These are phyloP conservation scores for Spodoptera litura DNA, from an alignment of 1,140 invertebrate species.

Conservation along the genomic window DNA sequence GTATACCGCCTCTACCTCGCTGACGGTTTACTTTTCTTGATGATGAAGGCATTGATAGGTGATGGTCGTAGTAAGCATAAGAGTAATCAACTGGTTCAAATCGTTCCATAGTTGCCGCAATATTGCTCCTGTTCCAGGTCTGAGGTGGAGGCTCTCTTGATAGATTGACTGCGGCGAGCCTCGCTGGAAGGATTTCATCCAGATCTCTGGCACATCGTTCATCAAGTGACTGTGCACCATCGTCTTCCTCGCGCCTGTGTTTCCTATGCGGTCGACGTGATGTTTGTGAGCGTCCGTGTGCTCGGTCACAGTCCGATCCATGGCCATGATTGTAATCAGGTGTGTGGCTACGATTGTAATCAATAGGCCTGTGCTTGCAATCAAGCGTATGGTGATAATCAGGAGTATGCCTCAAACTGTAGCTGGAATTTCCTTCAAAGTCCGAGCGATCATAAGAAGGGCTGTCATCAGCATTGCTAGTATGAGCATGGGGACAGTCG, in stretches of 20 bases:
- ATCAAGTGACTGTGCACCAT: constrained; percentile 83
- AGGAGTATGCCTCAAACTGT: constrained; percentile 74
- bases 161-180: constrained; percentile 83
- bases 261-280: constrained; percentile 72
- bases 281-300: constrained; percentile 73
- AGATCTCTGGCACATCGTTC: constrained; percentile 84
- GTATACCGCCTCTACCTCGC: constrained; percentile 79
- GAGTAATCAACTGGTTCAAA: constrained; percentile 90
- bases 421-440: constrained; percentile 78
- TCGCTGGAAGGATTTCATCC: constrained; percentile 84
- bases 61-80: constrained; percentile 92
- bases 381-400: constrained; percentile 75
- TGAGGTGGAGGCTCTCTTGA: constrained; percentile 79
- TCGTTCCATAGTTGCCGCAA: constrained; percentile 87
- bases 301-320: constrained; percentile 74
- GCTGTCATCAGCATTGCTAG: constrained; percentile 78
- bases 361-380: constrained; percentile 73
- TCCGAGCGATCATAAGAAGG: constrained; percentile 81
- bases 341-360: constrained; percentile 77
- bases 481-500: constrained; percentile 78
- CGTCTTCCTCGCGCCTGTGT: constrained; percentile 80
- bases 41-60: constrained; percentile 87
- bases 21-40: constrained; percentile 77
- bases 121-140: constrained; percentile 86
- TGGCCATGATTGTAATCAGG: constrained; percentile 79